Percentiles rank a stretch among this genome's conserved stretches.
These are phyloP conservation scores for Anthopleura xanthogrammica DNA, from an alignment of 92 coral and sea anemone species.

Conservation along the genomic window DNA sequence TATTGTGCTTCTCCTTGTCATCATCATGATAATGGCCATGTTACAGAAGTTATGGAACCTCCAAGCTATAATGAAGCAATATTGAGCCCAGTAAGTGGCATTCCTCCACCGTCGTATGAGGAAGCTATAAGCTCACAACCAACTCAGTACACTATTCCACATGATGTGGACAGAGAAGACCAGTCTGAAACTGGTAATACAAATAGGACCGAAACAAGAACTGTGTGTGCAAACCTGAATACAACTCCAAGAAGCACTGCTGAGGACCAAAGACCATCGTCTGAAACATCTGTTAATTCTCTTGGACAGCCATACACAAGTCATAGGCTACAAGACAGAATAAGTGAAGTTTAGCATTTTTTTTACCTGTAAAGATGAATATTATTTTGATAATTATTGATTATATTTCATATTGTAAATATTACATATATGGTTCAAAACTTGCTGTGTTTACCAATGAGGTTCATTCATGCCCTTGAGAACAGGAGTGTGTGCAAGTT, in stretches of 20 bases:
- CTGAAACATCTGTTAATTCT: background rate
- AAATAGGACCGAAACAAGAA: background rate
- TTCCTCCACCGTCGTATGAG: conserved; percentile 83
- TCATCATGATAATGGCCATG: conserved; percentile 44
- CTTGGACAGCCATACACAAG: conserved; percentile 35
- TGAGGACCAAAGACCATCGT: background rate
- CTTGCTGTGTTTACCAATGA: no score
- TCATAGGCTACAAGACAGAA: conserved; percentile 28
- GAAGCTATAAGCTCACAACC: conserved; percentile 63
- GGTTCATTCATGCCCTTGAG: no score
- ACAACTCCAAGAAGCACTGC: conserved; percentile 1
- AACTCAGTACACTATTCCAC: conserved; percentile 12
- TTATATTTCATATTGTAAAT: background rate
- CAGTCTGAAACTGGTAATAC: background rate
- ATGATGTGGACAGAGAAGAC: background rate
- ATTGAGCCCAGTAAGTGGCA: conserved; percentile 16
- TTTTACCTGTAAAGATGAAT: background rate
- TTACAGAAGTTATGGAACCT: conserved; percentile 60
- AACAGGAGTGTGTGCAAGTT: no score
- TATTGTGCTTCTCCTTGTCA: conserved; percentile 44
- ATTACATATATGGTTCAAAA: no score
- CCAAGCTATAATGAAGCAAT: conserved; percentile 92
- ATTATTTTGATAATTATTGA: conserved; percentile 1
- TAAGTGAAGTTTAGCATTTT: conserved; percentile 11
- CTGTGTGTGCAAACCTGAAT: background rate